Evolutionary conservation across 2,797 vertebrate species (phyloP).

Genomic region (Limosa lapponica): DNA sequence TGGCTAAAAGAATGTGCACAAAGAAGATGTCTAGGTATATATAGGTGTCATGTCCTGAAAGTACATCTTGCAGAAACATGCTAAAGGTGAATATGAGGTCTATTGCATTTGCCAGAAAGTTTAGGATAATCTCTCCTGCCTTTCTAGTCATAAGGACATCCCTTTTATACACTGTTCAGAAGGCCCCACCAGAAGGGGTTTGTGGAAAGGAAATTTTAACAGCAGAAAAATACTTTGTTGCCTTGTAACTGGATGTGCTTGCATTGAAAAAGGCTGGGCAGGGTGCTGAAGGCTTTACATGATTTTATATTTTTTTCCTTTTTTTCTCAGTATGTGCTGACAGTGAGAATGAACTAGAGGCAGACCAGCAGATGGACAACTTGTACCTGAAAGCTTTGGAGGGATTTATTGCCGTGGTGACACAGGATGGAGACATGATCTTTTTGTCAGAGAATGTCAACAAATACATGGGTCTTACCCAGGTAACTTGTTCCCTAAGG

Average conservation of each 20-base stretch:
- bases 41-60: neutral
- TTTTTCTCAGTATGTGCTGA: constrained; percentile 78
- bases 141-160: neutral
- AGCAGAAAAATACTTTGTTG: neutral
- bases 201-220: neutral
- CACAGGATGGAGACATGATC: constrained; percentile 96
- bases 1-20: fast-evolving
- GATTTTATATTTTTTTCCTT: neutral
- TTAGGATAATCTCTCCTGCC: neutral
- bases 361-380: constrained; percentile 90
- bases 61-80: fast-evolving
- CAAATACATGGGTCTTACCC: constrained; percentile 97
- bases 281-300: neutral
- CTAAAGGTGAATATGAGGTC: neutral
- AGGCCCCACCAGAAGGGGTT: neutral
- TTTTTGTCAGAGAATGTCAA: constrained; percentile 98
- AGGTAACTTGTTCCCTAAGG: constrained; percentile 81
- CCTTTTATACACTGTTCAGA: neutral
- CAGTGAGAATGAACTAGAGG: constrained; percentile 76
- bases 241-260: neutral
- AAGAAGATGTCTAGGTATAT: neutral
- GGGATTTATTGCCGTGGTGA: constrained; percentile 95
- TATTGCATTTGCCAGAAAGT: neutral
- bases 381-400: constrained; percentile 96
- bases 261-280: neutral